phyloP scores from a whole-genome alignment of 2,797 vertebrate species.

The Nannoperca australis region DNA sequence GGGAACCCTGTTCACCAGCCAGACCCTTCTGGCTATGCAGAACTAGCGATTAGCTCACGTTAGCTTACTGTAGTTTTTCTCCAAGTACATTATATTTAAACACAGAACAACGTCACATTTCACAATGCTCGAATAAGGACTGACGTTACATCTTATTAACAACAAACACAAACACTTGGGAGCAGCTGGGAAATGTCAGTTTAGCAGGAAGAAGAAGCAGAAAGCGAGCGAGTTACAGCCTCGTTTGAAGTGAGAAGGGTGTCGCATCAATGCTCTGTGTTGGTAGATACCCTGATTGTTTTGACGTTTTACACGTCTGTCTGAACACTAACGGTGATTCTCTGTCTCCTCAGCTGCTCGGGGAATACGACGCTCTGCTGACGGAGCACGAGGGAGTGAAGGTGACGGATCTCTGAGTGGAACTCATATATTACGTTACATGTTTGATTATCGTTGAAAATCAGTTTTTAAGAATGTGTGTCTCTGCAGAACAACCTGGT shows the following conservation, averaged over 20 bases:
- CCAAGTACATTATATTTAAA: too few species aligned
- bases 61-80: background rate
- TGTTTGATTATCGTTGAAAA: background rate
- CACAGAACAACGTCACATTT: too few species aligned
- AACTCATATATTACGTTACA: background rate
- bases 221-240: background rate
- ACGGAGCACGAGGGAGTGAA: slow-evolving; percentile 92
- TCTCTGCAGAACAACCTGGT: slow-evolving; percentile 89
- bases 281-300: too few species aligned
- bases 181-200: background rate
- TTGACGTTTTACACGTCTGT: too few species aligned
- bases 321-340: background rate
- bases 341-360: slow-evolving; percentile 86
- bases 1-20: too few species aligned
- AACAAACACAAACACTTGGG: background rate
- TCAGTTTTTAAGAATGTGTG: background rate
- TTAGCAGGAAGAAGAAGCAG: background rate
- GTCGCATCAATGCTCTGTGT: too few species aligned
- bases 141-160: background rate
- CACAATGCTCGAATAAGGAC: background rate
- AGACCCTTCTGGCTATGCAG: too few species aligned
- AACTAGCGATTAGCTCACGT: background rate
- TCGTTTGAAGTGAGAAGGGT: background rate
- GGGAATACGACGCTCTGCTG: slow-evolving; percentile 91
- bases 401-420: slow-evolving; percentile 75